Evolutionary conservation across 2,888 invertebrate genomes (phyloP).

Genomic region (Epinotia bilunana): DNA sequence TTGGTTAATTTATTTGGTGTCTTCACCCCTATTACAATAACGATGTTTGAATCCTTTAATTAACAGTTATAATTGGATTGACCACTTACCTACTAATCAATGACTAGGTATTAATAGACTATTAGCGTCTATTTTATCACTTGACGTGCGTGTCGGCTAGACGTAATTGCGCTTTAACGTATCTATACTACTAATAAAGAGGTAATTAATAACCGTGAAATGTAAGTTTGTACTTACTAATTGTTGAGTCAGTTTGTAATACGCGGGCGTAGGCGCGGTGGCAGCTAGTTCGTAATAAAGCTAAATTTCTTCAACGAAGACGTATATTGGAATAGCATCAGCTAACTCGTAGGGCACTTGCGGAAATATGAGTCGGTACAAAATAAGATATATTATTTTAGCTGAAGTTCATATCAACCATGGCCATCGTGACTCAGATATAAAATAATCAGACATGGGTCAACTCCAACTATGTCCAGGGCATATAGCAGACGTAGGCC

Average conservation of each 20-base stretch:
- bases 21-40: not conserved
- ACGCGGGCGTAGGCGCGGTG: no score
- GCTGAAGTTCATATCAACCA: not conserved
- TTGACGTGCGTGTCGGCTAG: not conserved
- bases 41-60: not conserved
- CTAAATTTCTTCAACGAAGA: not conserved
- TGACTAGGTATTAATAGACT: not conserved
- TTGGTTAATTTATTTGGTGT: no score
- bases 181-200: no score
- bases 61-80: constrained; percentile 12
- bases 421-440: not conserved
- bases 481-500: no score
- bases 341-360: not conserved
- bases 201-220: no score
- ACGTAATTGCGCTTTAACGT: not conserved
- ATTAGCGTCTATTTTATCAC: not conserved
- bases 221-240: no score
- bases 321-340: not conserved
- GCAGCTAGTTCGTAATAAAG: not conserved
- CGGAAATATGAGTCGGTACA: not conserved
- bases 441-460: not conserved
- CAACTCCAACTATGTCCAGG: no score
- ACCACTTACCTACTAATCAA: constrained; percentile 2
- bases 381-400: not conserved
- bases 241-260: no score